A percentile compares a stretch with the other conserved stretches of the same genome.
Conservation (phyloP, 2,113 vertebrate species). For the Oryzias celebensis region DNA sequence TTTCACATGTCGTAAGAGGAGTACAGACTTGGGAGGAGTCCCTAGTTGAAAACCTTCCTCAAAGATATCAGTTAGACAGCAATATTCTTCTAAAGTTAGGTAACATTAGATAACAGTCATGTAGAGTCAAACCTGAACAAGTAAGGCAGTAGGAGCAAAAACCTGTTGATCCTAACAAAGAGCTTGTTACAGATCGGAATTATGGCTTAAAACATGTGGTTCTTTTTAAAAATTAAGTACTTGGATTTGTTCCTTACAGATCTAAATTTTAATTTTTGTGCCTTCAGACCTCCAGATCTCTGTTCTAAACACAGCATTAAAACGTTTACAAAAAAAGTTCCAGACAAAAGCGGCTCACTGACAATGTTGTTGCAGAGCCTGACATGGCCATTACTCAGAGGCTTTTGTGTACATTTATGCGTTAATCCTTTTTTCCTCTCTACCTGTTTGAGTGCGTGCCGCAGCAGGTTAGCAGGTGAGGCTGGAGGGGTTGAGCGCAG, state of each 20-base stretch:
- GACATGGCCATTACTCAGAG: conserved; percentile 36
- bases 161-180: neutral
- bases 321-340: conserved; percentile 27
- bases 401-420: conserved; percentile 31
- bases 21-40: neutral
- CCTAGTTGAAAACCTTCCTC: neutral
- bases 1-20: too few relatives aligned
- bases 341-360: conserved; percentile 2
- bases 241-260: too few relatives aligned
- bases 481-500: conserved; percentile 55
- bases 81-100: neutral
- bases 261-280: too few relatives aligned
- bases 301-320: too few relatives aligned
- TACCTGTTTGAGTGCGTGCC: conserved; percentile 47
- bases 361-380: conserved; percentile 29
- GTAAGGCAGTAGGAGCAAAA: conserved; percentile 3
- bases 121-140: neutral
- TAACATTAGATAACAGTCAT: conserved; percentile 13
- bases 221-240: too few relatives aligned
- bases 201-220: neutral
- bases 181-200: neutral
- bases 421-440: conserved; percentile 47
- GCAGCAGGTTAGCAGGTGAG: conserved; percentile 61
- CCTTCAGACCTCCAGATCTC: too few relatives aligned
- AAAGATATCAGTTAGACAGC: neutral